Base-by-base conservation (phyloP, 2,888 invertebrate species). In the Cephus pygmeus region DNA sequence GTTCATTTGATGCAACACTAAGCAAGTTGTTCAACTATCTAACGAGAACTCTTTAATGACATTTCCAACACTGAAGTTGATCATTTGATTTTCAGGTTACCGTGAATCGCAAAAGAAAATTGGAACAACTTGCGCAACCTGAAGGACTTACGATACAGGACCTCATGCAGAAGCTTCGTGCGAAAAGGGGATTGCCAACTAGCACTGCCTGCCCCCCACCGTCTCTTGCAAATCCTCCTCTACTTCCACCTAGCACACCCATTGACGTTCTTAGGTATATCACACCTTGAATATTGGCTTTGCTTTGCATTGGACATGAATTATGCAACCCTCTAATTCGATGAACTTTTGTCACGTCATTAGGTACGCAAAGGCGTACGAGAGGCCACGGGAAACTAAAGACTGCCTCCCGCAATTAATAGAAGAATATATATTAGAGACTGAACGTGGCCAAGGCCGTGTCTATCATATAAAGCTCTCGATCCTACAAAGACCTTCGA, bases 391-490 rank as follows among this genome's bases (percentile, higher is more conserved):
- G 69, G 93, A 94, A 76, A 94, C 94, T 11, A 93, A 93, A 83
- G 96, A 96, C 92, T 96, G 95, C 91, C 94, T 95, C 85, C 96
- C 97, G 73, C 95, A 96, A 91, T 92, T 97, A 75, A 95, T 97
- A 75, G 97, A 98, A 91, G 97, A 97, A 90, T 97, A 97, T 91
- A 95, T 97, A 77, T 92, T 98, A 85, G 98, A 98, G 92, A 96
- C 97, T 73, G 97, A 97, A 87, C 95, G 86, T 94, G 95, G 12
- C 94, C 94, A 85, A 93, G 93, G 79, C 90, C 93, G 95, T 80
- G 95, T 96, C 85, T 96, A 97, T 92, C 95, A 96, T 91, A 97
- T 97, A 88, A 96, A 96, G 90, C 93, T 98, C 84, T 96, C 97
- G 79, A 97, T 98, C 91, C 93, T 96, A 82, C 97, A 97, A 92